Conservation (phyloP, 2,113 vertebrate genomes). For the Laterallus jamaicensis region DNA sequence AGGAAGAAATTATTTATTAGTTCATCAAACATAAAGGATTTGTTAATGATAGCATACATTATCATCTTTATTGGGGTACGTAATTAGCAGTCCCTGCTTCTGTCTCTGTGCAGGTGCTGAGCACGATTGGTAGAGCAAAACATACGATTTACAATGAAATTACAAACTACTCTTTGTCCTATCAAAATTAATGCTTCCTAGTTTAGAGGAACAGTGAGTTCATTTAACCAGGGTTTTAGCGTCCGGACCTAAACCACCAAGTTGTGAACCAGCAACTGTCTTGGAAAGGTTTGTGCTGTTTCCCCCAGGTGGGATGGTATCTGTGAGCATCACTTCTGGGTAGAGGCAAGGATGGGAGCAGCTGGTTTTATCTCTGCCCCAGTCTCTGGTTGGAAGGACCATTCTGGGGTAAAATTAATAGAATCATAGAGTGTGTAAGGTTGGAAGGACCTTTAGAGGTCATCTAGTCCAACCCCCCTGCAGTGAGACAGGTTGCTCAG, state of each 20-base stretch:
- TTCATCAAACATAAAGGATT: slow-evolving; percentile 48
- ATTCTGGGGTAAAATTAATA: no score
- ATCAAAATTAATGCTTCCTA: not conserved
- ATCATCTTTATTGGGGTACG: slow-evolving; percentile 34
- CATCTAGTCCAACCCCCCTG: no score
- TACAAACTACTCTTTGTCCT: not conserved
- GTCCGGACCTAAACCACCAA: not conserved
- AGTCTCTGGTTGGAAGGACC: no score
- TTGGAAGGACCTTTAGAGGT: no score
- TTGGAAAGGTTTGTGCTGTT: rapidly evolving
- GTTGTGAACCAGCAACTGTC: not conserved
- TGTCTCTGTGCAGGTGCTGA: not conserved
- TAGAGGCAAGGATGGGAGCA: not conserved
- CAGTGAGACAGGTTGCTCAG: no score
- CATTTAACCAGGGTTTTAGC: not conserved
- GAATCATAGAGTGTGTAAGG: no score
- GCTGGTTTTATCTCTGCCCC: no score
- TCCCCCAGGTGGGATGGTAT: rapidly evolving
- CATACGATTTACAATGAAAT: slow-evolving; percentile 16
- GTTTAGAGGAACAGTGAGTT: not conserved
- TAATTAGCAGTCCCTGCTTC: slow-evolving; percentile 45
- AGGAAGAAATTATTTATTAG: slow-evolving; percentile 66
- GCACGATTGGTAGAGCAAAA: not conserved
- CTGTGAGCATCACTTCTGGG: not conserved
- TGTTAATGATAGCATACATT: slow-evolving; percentile 50